Percentiles rank a stretch among this genome's conserved stretches.
Evolutionary conservation across 1,140 invertebrate species (phyloP).

Genomic region (Ceratoteleas bidentatus): DNA sequence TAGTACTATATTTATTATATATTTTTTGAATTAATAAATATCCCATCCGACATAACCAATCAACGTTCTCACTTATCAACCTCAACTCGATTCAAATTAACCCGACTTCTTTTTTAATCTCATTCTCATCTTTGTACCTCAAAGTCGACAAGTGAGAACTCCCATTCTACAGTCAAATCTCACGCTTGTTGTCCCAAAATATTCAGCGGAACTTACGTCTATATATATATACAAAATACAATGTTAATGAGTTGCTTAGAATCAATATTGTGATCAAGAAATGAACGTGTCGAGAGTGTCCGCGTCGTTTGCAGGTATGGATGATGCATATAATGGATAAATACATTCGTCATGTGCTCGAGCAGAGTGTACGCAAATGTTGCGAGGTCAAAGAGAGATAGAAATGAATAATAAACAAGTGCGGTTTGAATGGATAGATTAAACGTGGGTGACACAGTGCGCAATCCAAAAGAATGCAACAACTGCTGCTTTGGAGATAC

Average conservation of each 20-base stretch:
- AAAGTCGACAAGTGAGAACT: too few species aligned
- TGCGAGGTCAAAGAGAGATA: constrained; percentile 50
- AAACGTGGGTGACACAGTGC: constrained; percentile 52
- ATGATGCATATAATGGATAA: constrained; percentile 46
- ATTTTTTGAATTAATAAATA: too few species aligned
- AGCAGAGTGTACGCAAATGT: constrained; percentile 44
- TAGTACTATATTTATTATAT: too few species aligned
- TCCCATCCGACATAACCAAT: too few species aligned
- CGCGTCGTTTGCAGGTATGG: constrained; percentile 22
- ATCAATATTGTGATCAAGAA: constrained; percentile 18
- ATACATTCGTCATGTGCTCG: constrained; percentile 43
- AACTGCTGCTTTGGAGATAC: constrained; percentile 41
- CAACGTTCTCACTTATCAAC: too few species aligned
- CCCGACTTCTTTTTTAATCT: too few species aligned
- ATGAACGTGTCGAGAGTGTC: constrained; percentile 4
- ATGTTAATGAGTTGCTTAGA: constrained; percentile 6
- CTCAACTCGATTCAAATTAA: too few species aligned
- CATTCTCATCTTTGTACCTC: too few species aligned
- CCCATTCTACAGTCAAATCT: too few species aligned
- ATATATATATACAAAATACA: too few species aligned
- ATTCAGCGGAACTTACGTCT: too few species aligned
- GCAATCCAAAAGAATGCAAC: constrained; percentile 53
- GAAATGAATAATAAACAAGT: constrained; percentile 56
- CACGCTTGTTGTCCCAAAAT: not conserved
- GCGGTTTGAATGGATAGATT: constrained; percentile 52